Percentiles rank a stretch among this genome's conserved stretches.
Conservation (phyloP, 35 echinoderm and acorn worm species). For the Nesometra sesokonis region DNA sequence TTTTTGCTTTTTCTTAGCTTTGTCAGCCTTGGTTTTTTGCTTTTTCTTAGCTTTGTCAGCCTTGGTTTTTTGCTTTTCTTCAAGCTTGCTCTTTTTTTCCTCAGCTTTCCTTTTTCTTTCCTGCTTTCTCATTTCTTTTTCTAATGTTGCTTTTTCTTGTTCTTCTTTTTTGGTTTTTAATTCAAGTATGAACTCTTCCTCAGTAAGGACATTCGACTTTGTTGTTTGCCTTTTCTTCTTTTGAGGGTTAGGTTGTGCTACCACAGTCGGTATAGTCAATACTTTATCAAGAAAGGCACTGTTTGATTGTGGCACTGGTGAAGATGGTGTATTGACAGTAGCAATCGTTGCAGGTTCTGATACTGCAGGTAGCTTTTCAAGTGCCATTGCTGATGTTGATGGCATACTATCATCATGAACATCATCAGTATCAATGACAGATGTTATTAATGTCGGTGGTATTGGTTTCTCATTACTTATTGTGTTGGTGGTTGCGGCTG, state of each 20-base stretch:
- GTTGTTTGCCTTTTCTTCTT: neutral
- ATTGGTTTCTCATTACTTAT: neutral
- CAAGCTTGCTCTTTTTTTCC: neutral
- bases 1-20: too few species aligned
- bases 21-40: too few species aligned
- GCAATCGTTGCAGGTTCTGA: neutral
- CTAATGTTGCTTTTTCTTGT: neutral
- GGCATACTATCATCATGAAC: neutral
- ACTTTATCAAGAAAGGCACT: too few species aligned
- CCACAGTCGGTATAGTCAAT: too few species aligned
- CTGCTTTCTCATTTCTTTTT: neutral
- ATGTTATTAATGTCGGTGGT: neutral
- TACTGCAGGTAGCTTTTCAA: neutral
- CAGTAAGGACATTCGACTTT: conserved; percentile 3
- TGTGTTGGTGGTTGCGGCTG: neutral
- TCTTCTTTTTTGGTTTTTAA: conserved; percentile 3
- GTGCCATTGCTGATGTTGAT: neutral
- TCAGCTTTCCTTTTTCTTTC: conserved; percentile 1
- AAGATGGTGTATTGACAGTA: neutral
- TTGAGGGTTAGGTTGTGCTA: neutral
- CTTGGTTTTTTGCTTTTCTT: conserved; percentile 1
- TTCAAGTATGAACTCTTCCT: conserved; percentile 12
- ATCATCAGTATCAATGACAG: neutral
- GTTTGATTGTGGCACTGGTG: neutral
- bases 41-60: neutral